Evolutionary conservation across 2,797 vertebrate genomes (phyloP).

Genomic region (Nasua narica): DNA sequence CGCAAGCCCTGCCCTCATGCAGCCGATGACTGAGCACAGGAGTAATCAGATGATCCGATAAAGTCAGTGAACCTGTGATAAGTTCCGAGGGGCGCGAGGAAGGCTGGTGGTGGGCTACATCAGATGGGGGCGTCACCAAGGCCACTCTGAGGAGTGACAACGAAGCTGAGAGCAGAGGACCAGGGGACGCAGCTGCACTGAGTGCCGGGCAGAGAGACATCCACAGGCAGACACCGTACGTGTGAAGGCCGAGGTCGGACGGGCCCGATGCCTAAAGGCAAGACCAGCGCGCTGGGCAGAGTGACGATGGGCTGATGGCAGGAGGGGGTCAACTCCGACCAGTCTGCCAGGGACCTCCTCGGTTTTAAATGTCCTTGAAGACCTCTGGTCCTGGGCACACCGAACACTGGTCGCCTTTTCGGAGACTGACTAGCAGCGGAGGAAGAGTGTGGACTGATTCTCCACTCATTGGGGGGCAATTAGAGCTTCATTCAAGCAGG

Average conservation of each 20-base stretch:
- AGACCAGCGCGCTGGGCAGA: too few relatives aligned
- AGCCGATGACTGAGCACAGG: not conserved
- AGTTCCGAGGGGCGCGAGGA: too few relatives aligned
- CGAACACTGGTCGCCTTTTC: not conserved
- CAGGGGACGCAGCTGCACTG: not conserved
- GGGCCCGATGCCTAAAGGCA: not conserved
- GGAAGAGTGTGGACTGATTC: not conserved
- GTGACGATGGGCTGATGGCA: fast-evolving
- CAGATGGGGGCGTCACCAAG: not conserved
- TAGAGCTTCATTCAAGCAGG: not conserved
- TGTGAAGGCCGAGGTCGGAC: fast-evolving
- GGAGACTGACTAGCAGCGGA: not conserved
- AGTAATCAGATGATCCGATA: too few relatives aligned
- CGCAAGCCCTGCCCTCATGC: fast-evolving
- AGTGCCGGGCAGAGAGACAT: not conserved
- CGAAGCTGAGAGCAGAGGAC: not conserved
- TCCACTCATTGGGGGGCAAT: too few relatives aligned
- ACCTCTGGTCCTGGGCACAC: not conserved
- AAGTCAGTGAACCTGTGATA: too few relatives aligned
- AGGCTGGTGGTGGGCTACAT: not conserved
- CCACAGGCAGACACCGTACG: fast-evolving
- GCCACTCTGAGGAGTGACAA: not conserved
- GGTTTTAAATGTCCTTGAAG: not conserved
- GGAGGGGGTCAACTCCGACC: not conserved
- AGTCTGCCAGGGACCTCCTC: not conserved